Conservation (phyloP, 1,140 invertebrate genomes). For the Atopsyche davidsoni region DNA sequence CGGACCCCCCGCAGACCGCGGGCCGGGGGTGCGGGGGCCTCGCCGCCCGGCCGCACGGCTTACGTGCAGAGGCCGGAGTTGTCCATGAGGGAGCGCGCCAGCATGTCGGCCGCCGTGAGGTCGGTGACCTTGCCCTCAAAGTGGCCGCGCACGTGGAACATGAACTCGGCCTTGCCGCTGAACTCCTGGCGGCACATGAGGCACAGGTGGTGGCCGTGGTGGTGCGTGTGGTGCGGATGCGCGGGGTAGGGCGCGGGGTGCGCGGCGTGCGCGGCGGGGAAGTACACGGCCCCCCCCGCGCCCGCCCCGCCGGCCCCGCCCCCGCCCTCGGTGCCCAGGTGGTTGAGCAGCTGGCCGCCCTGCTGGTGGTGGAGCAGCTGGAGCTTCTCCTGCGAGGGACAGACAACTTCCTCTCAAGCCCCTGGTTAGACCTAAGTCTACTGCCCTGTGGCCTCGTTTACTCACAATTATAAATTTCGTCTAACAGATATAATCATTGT, state of each 20-base stretch:
- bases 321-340: constrained; percentile 34
- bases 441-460: too few relatives aligned
- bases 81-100: constrained; percentile 57
- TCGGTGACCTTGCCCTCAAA: constrained; percentile 56
- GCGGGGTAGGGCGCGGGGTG: constrained; percentile 42
- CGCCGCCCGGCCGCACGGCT: too few relatives aligned
- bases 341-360: constrained; percentile 36
- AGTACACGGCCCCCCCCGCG: constrained; percentile 34
- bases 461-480: too few relatives aligned
- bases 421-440: too few relatives aligned
- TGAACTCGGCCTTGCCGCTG: constrained; percentile 59
- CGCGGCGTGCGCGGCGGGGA: constrained; percentile 33
- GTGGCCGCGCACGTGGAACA: constrained; percentile 63
- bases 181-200: constrained; percentile 62
- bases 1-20: too few relatives aligned
- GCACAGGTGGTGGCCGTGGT: constrained; percentile 53
- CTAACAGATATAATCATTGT: too few relatives aligned
- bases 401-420: constrained; percentile 10
- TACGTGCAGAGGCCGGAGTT: constrained; percentile 58
- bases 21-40: too few relatives aligned
- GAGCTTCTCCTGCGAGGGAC: constrained; percentile 40
- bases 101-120: constrained; percentile 54
- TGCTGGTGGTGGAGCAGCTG: constrained; percentile 45
- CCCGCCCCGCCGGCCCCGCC: constrained; percentile 38
- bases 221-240: constrained; percentile 32